phyloP scores from a whole-genome alignment of 2,888 invertebrate species.

The Notodonta dromedarius region DNA sequence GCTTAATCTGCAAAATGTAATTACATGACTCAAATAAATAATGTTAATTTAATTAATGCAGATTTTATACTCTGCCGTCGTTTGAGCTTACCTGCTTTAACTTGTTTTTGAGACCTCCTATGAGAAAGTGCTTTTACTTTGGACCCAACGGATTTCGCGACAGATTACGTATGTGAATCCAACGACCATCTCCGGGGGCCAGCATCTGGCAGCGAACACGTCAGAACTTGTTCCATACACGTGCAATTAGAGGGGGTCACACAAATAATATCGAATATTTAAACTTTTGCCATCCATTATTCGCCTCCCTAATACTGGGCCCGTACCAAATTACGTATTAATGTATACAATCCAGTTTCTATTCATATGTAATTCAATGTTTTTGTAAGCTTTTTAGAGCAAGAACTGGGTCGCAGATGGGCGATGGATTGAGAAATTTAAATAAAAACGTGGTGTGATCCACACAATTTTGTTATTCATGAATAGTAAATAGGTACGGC shows the following conservation, averaged over 20 bases:
- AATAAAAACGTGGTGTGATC: conserved; percentile 72
- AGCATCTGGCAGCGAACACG: conserved; percentile 58
- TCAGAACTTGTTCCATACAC: conserved; percentile 69
- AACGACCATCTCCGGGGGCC: conserved; percentile 21
- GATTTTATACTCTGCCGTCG: not conserved
- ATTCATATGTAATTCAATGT: conserved; percentile 80
- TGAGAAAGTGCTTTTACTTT: not conserved
- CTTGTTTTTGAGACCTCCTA: not conserved
- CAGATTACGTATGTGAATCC: conserved; percentile 1
- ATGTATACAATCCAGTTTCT: conserved; percentile 81
- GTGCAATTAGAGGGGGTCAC: conserved; percentile 68
- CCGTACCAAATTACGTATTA: conserved; percentile 80
- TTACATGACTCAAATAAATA: no score
- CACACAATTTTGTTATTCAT: conserved; percentile 42
- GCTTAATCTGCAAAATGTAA: no score
- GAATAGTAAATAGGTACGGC: conserved; percentile 29
- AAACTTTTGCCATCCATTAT: conserved; percentile 74
- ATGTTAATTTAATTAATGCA: no score
- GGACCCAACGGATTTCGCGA: conserved; percentile 6
- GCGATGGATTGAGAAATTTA: conserved; percentile 76
- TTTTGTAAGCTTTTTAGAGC: conserved; percentile 74
- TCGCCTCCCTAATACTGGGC: conserved; percentile 74
- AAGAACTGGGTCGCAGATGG: conserved; percentile 78
- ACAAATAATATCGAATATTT: conserved; percentile 54
- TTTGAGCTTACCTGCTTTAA: not conserved